These are phyloP conservation scores for Tethea ocularis DNA, from an alignment of 2,888 invertebrate genomes.

Conservation along the genomic window DNA sequence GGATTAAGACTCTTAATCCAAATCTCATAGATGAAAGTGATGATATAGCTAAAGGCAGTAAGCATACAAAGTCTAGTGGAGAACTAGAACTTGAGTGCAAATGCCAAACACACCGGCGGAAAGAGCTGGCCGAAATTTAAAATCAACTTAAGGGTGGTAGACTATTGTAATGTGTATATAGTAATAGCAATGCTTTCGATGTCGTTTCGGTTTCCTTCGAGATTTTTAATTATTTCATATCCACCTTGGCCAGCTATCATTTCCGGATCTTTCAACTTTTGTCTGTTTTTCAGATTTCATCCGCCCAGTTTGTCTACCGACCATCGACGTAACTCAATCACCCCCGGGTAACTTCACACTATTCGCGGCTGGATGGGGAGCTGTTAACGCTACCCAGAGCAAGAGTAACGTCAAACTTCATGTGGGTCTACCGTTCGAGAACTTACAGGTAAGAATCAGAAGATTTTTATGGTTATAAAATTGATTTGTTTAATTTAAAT, in stretches of 20 bases:
- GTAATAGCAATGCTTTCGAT: too few species aligned
- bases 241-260: too few species aligned
- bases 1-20: too few species aligned
- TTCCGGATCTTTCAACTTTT: neutral
- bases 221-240: too few species aligned
- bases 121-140: too few species aligned
- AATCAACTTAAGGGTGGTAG: too few species aligned
- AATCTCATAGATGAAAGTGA: neutral
- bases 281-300: slow-evolving; percentile 63
- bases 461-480: neutral
- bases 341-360: slow-evolving; percentile 32
- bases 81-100: too few species aligned
- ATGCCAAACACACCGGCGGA: too few species aligned
- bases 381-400: slow-evolving; percentile 52
- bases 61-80: neutral
- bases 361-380: slow-evolving; percentile 81
- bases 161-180: too few species aligned
- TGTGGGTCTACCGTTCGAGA: slow-evolving; percentile 41
- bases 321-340: slow-evolving; percentile 37
- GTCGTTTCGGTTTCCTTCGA: neutral
- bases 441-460: slow-evolving; percentile 30
- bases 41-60: neutral
- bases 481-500: too few species aligned
- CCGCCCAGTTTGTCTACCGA: slow-evolving; percentile 66
- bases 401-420: slow-evolving; percentile 52